Evolutionary conservation across 2,797 vertebrate genomes (phyloP), one percentile per base, ranked within the genome.

Genomic region (Rhincodon typus): DNA sequence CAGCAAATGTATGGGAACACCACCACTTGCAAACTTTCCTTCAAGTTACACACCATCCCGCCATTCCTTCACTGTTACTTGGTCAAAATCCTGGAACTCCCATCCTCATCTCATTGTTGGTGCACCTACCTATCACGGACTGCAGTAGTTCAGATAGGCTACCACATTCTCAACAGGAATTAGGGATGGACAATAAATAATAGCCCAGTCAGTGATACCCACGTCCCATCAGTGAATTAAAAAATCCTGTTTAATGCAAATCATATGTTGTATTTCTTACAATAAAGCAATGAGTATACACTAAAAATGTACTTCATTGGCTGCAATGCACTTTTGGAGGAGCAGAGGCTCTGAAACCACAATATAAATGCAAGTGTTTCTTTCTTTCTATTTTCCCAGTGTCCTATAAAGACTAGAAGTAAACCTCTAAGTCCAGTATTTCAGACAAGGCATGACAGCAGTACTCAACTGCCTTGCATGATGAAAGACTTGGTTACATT

Each of bases 371-470:
- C 72, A 77, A 77, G 72, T 77, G 2, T 79, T 19, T 79, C 27
- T 79, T 8, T 79, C 34, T 79, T 79, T 79, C 34, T 79, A 98
- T 96, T 98, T 98, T 98, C 96, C 96, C 96, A 96, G 96, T 97
- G 96, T 97, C 97, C 97, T 96, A 97, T 96, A 97, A 98, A 97
- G 96, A 97, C 96, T 96, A 96, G 96, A 97, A 97, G 97, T 97
- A 97, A 97, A 97, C 97, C 97, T 97, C 96, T 96, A 96, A 96
- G 96, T 97, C 96, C 96, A 95, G 87, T 95, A 50, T 95, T 96
- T 96, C 66, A 96, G 96, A 96, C 13, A 96, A 95, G 96, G 84
- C 95, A 96, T 96, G 94, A 96, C 57, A 96, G 95, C 19, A 95
- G 95, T 96, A 88, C 12, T 72, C 66, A 94, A 94, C 38, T 96